Base-by-base conservation (phyloP, 2,888 invertebrate species). In the Arctia plantaginis region DNA sequence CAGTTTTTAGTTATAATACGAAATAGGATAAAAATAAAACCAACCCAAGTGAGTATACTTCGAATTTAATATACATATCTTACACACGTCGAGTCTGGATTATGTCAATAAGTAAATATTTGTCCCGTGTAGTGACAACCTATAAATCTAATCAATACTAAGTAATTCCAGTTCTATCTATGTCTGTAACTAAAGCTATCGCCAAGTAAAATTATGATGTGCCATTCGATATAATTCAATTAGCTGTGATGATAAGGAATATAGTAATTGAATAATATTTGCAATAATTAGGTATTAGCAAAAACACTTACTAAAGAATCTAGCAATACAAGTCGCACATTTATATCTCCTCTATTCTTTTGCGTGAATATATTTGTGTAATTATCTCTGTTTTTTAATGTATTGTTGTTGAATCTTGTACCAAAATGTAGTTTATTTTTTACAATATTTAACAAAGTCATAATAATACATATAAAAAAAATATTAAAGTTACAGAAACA, bases 1-100 rank as follows among this genome's bases (percentile, higher is more conserved):
- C 98, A 98, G 93, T 98, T 99, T 89, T 96, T 98, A 84, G 97
- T 97, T 78, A 98, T 98, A 77, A 98, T 98, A 79, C 89, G 96
- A 78, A 96, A 94, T 89, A 93, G 95, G 83, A 95, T 96, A 86
- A 93, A 90, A 87, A 92, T 96, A 66, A 93, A 94, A 83, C 94
- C 96, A 35, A 96, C 92, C 83, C 93, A 97, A 98, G 98, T 98
- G 95, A 94, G 93, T 90, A 20, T n/a, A 33, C 44, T 27, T 20
- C 15, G 10, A 3, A 12, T 41, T 39, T 6, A 41, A 12, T 13
- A 39, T 64, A 35, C 39, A 35, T n/a, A 23, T 27, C 39, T 39
- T 23, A 23, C 18, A 20, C 18, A 20, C 55, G n/a, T 55, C 8
- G 6, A 55, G n/a, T 55, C 27, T 18, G 15, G 4, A 62, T 15